Conservation (phyloP, 2,888 invertebrate species). For the Schrankia costaestrigalis region DNA sequence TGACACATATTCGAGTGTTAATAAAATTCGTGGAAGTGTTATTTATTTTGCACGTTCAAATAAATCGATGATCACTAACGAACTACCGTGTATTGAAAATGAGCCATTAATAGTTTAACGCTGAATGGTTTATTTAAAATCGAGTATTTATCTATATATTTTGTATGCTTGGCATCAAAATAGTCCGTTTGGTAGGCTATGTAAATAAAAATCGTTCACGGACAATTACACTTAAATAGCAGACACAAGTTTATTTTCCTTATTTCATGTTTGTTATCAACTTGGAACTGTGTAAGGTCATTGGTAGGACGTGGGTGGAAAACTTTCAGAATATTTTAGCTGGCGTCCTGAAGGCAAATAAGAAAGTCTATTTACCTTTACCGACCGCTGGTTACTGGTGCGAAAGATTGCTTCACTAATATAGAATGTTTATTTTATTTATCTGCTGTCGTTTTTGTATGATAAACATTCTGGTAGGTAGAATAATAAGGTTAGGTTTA, state of each 20-base stretch:
- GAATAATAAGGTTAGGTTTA: too few relatives aligned
- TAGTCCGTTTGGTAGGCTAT: too few relatives aligned
- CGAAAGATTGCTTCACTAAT: too few relatives aligned
- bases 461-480: too few relatives aligned
- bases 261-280: constrained; percentile 17
- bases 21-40: constrained; percentile 3
- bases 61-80: constrained; percentile 1
- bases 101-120: too few relatives aligned
- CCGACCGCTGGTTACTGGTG: not conserved
- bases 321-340: constrained; percentile 16
- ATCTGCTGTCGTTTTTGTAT: too few relatives aligned
- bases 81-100: constrained; percentile 1
- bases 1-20: constrained; percentile 3
- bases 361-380: constrained; percentile 6
- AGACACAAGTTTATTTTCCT: constrained; percentile 4
- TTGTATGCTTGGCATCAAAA: too few relatives aligned
- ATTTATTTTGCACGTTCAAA: constrained; percentile 4
- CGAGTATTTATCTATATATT: too few relatives aligned
- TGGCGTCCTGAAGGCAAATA: constrained; percentile 5
- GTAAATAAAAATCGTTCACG: too few relatives aligned
- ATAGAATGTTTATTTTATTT: too few relatives aligned
- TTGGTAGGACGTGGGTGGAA: constrained; percentile 6
- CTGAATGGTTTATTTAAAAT: too few relatives aligned
- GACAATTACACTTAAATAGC: too few relatives aligned
- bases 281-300: constrained; percentile 12